A percentile compares a stretch with the other conserved stretches of the same genome.
phyloP scores from a whole-genome alignment of 2,797 vertebrate genomes.

The Sylvia borin region DNA sequence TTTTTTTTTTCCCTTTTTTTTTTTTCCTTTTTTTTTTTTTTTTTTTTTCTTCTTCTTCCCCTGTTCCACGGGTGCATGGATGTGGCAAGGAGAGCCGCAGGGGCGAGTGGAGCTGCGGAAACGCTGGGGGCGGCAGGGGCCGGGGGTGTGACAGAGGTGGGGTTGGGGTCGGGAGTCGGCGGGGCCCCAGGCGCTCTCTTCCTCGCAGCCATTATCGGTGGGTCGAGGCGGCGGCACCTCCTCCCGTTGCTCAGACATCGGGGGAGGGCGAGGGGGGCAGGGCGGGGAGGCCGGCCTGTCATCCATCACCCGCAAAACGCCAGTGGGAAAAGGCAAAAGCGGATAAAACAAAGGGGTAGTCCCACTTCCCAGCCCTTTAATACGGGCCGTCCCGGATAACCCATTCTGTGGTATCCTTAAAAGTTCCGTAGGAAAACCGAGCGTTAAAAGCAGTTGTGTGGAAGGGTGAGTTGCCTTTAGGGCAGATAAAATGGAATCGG shows the following conservation, averaged over 20 bases:
- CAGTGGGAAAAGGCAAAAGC: conserved; percentile 64
- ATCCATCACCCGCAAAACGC: conserved; percentile 74
- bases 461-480: conserved; percentile 20
- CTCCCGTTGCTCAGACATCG: not conserved
- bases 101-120: not conserved
- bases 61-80: not conserved
- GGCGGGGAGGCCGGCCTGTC: conserved; percentile 68
- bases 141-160: not conserved
- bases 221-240: conserved; percentile 18
- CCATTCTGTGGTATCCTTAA: not conserved
- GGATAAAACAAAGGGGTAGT: conserved; percentile 70
- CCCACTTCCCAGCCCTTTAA: not conserved
- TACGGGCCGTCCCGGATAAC: not conserved
- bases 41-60: not conserved
- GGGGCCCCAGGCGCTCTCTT: not conserved
- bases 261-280: not conserved
- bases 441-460: not conserved
- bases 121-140: not conserved
- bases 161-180: not conserved
- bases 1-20: not conserved
- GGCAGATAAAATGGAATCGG: conserved; percentile 23
- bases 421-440: conserved; percentile 7
- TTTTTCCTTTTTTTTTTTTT: not conserved
- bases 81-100: not conserved
- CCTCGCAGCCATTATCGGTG: conserved; percentile 50